A percentile compares a stretch with the other conserved stretches of the same genome.
These are phyloP conservation scores for Drosophila lutescens DNA, from an alignment of 2,888 invertebrate species.

Conservation along the genomic window DNA sequence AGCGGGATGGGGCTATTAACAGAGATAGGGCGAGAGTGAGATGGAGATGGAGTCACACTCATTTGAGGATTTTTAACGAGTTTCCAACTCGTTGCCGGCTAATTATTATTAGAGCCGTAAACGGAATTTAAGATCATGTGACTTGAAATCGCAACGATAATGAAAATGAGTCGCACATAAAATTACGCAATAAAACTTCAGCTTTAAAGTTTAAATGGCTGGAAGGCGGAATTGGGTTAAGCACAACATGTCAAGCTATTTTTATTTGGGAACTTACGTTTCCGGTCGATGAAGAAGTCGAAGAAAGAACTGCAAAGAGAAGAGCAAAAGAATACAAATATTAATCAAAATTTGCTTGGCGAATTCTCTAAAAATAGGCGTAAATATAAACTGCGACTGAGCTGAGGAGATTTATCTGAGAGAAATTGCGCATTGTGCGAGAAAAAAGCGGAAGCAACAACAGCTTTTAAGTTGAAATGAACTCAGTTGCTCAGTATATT, in stretches of 20 bases:
- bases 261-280: conserved; percentile 40
- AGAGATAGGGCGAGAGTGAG: background rate
- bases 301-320: conserved; percentile 34
- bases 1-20: background rate
- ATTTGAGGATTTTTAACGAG: conserved; percentile 56
- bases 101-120: conserved; percentile 65
- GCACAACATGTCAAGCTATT: conserved; percentile 18
- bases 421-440: conserved; percentile 68
- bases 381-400: conserved; percentile 23
- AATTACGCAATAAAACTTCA: conserved; percentile 48
- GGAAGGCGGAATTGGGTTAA: conserved; percentile 56
- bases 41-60: conserved; percentile 10
- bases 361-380: conserved; percentile 42
- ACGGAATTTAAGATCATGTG: conserved; percentile 56
- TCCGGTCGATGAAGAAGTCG: conserved; percentile 36
- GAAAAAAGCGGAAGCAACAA: conserved; percentile 54
- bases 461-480: conserved; percentile 22
- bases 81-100: conserved; percentile 57
- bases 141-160: conserved; percentile 41
- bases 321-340: conserved; percentile 12
- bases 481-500: conserved; percentile 19
- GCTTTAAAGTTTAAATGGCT: conserved; percentile 43
- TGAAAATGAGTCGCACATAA: conserved; percentile 44
- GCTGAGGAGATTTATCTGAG: conserved; percentile 55
- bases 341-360: conserved; percentile 31